Evolutionary conservation across 2,797 vertebrate species (phyloP), one percentile per base, ranked within the genome.

Genomic region (Babyrousa celebensis): DNA sequence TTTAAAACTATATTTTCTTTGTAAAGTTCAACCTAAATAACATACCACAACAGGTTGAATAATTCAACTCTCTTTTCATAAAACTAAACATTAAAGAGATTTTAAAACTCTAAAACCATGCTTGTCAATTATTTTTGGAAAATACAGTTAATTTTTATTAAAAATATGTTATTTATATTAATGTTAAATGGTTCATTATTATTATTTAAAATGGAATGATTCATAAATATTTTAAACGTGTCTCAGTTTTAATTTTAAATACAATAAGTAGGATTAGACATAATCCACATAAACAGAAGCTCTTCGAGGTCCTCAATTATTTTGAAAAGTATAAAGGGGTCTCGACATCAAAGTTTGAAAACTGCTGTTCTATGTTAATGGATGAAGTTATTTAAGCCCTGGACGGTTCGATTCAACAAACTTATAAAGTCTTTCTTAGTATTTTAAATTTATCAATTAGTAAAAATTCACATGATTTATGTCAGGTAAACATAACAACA

Each of bases 321-420:
- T 94, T 95, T 58, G 23, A 83, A 82, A 60, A 92, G 7, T 68
- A 68, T 68, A 84, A 93, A 62, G 21, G 3, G 27, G 1, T 86
- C 72, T 74, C 92, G 86, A 92, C 36, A 96, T 40, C 54, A 94
- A 74, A 74, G 17, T 83, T 91, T 97, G 95, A 97, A 72, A 96
- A 88, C 29, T 92, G 78, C 60, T 96, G 8, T 65, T 96, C 25
- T 90, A 23, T 67, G 8, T 79, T 83, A 72, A 60, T 74, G 23
- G 60, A 70, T 15, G 15, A 96, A 95, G 11, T 92, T 83, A 90
- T 68, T 87, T 78, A 79, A 67, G 12, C 9, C 23, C 17, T 94
- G 23, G 27, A 94, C 4, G 92, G 71, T 78, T 89, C 78, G 91
- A 60, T 85, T 80, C 48, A 68, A 25, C n/a, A 95, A 68, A 87